These are phyloP conservation scores for Ceriagrion tenellum DNA, from an alignment of 2,888 invertebrate genomes.

Conservation along the genomic window DNA sequence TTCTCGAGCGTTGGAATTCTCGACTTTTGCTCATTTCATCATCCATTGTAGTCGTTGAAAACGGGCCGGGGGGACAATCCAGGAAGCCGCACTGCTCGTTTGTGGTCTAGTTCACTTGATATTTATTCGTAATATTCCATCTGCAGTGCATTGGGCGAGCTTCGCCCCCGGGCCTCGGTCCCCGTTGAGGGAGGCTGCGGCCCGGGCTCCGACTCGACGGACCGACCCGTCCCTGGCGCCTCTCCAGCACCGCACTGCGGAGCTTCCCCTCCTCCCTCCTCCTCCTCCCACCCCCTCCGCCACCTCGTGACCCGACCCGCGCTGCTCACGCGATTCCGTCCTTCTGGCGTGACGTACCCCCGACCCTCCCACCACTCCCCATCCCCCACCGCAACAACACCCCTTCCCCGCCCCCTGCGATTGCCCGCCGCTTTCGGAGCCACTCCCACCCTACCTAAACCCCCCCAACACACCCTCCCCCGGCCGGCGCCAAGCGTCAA, in stretches of 20 bases:
- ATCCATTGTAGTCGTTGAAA: no score
- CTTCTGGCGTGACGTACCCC: background rate
- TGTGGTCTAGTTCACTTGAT: no score
- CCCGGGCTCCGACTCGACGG: background rate
- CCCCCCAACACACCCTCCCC: background rate
- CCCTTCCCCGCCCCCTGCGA: background rate
- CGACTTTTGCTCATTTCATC: no score
- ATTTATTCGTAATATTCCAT: no score
- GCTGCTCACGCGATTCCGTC: background rate
- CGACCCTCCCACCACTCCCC: background rate
- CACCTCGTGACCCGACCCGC: background rate
- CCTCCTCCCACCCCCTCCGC: background rate
- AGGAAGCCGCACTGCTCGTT: no score
- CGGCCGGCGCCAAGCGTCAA: no score
- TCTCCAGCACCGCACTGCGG: conserved; percentile 63
- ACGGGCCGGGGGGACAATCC: no score
- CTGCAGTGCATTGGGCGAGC: no score
- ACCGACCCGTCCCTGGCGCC: conserved; percentile 54
- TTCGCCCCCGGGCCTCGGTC: no score
- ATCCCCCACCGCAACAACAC: no score
- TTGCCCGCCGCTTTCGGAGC: background rate
- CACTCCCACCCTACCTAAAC: background rate
- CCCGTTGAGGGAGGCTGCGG: no score
- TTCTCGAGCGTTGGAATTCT: no score
- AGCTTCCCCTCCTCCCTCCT: background rate